A percentile compares a stretch with the other conserved stretches of the same genome.
These are phyloP conservation scores for Drosophila neonasuta DNA, from an alignment of 2,888 invertebrate genomes.

Conservation along the genomic window DNA sequence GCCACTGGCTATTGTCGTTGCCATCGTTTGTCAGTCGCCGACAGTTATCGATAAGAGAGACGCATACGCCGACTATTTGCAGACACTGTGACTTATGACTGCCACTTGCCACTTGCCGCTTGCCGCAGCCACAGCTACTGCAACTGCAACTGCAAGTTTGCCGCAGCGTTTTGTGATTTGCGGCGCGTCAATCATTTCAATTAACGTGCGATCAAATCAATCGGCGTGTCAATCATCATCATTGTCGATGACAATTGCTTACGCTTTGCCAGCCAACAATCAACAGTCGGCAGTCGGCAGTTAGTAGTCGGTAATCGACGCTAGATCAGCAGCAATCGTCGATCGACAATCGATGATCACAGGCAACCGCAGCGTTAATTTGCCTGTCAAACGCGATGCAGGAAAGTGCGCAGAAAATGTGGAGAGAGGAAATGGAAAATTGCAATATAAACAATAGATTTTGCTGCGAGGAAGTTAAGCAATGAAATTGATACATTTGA, in stretches of 20 bases:
- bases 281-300: slow-evolving; percentile 21
- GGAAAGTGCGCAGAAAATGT: background rate
- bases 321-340: slow-evolving; percentile 13
- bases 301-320: background rate
- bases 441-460: background rate
- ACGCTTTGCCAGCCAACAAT: background rate
- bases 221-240: slow-evolving; percentile 75
- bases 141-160: slow-evolving; percentile 24
- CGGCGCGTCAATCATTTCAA: slow-evolving; percentile 72
- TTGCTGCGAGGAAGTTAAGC: too few relatives aligned
- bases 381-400: slow-evolving; percentile 7
- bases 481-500: background rate
- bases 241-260: slow-evolving; percentile 29
- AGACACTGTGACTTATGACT: slow-evolving; percentile 33
- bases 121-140: slow-evolving; percentile 11
- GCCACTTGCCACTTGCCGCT: slow-evolving; percentile 21
- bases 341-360: slow-evolving; percentile 18
- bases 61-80: slow-evolving; percentile 11
- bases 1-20: slow-evolving; percentile 21
- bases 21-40: slow-evolving; percentile 47
- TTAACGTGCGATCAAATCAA: slow-evolving; percentile 75
- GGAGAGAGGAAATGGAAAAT: background rate
- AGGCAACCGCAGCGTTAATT: slow-evolving; percentile 23
- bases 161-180: slow-evolving; percentile 7
- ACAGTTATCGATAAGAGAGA: slow-evolving; percentile 6